Percentiles rank a stretch among this genome's conserved stretches.
These are phyloP conservation scores for Neodiprion lecontei DNA, from an alignment of 1,140 invertebrate species.

Conservation along the genomic window DNA sequence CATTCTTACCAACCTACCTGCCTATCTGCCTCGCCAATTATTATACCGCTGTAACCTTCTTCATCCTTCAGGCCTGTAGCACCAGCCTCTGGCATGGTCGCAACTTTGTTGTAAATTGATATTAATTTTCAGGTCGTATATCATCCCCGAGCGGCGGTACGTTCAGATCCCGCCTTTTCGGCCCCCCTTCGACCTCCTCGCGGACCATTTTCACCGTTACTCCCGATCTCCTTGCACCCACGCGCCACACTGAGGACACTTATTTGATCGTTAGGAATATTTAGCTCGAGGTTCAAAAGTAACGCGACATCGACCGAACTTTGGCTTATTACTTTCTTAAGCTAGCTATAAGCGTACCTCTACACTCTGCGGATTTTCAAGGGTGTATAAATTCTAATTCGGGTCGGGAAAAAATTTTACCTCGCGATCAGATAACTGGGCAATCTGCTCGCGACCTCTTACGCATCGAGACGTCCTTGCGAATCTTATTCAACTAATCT, in stretches of 20 bases:
- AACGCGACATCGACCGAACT: background rate
- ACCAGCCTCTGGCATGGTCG: background rate
- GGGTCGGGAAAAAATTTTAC: background rate
- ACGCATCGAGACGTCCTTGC: no score
- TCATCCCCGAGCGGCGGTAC: background rate
- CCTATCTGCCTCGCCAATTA: no score
- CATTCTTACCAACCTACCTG: no score
- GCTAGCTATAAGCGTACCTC: background rate
- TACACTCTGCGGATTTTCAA: background rate
- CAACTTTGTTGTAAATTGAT: constrained; percentile 18
- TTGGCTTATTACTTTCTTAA: background rate
- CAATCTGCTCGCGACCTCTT: background rate
- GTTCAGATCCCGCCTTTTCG: background rate
- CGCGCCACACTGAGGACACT: background rate
- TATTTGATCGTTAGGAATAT: constrained; percentile 8
- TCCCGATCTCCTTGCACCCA: background rate
- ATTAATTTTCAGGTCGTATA: constrained; percentile 16
- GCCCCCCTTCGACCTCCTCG: background rate
- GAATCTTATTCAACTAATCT: no score
- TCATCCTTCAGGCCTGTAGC: no score
- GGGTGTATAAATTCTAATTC: background rate
- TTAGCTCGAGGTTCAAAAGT: background rate
- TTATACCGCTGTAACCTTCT: no score
- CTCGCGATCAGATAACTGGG: background rate
- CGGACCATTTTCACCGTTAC: background rate